Evolutionary conservation across 1,140 invertebrate genomes (phyloP), one percentile per base, ranked within the genome.

Genomic region (Phortica variegata): DNA sequence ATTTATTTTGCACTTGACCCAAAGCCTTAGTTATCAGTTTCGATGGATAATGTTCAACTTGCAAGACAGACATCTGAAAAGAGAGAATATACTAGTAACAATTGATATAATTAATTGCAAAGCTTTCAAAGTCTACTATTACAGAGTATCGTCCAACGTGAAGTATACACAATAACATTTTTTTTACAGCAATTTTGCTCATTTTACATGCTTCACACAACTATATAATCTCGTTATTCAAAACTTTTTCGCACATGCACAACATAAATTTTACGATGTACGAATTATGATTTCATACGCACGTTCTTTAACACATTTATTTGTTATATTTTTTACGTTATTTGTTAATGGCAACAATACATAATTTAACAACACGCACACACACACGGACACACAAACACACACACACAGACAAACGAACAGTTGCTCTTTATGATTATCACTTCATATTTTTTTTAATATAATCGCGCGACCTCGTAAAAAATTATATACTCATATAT

Each of bases 201-300:
- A 20, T 34, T 38, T 47, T 36, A 47, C 37, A 19, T 49, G 41
- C 57, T 66, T 60, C 60, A 61, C 45, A 56, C 54, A 69, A 63
- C 65, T 68, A 66, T n/a, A n/a, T n/a, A n/a, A 66, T 66, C 63
- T 68, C 60, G 63, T 66, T 66, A 68, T 66, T 68, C 63, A 66
- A 60, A 68, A 60, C 63, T 51, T 56, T 57, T 21, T 54, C 33
- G 46, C 40, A 47, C 39, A 36, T 29, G 41, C 46, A 45, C 61
- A 38, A 13, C 60, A 52, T 62, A 60, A 66, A 68, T 55, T 68
- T 68, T 68, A 68, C 47, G 65, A 69, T 65, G 53, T 69, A 68
- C 68, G 63, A 68, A 68, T 68, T 68, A 68, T 68, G 16, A 16
- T 66, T 63, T 63, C 63, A 63, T 68, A 63, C 60, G 63, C 63